These are phyloP conservation scores for Enchytraeus crypticus DNA, from an alignment of 2,888 invertebrate species.

Conservation along the genomic window DNA sequence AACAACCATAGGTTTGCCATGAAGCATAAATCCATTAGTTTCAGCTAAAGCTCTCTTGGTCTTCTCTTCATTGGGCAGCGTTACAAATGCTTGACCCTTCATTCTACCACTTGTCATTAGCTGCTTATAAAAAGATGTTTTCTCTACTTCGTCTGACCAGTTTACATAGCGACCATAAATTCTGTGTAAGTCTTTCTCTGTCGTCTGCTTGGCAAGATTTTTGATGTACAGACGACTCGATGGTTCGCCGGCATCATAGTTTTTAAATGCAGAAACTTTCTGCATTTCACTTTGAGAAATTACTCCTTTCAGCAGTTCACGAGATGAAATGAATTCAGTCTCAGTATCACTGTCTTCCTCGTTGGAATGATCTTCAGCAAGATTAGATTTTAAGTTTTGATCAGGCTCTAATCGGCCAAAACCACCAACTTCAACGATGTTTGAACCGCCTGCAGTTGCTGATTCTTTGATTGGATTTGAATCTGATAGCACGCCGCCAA, in stretches of 20 bases:
- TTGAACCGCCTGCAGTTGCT: not conserved
- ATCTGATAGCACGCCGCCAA: not conserved
- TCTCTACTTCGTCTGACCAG: conserved; percentile 48
- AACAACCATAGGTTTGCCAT: conserved; percentile 82
- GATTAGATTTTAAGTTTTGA: conserved; percentile 19
- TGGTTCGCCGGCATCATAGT: conserved; percentile 72
- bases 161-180: conserved; percentile 65
- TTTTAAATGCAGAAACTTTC: conserved; percentile 68
- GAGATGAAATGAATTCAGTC: conserved; percentile 55
- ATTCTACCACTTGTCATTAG: conserved; percentile 88
- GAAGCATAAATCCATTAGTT: conserved; percentile 77
- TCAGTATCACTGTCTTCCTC: conserved; percentile 33
- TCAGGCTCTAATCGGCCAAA: conserved; percentile 42
- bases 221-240: conserved; percentile 82
- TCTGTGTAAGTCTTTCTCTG: conserved; percentile 59
- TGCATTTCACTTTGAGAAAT: conserved; percentile 58
- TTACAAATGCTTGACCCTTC: conserved; percentile 92
- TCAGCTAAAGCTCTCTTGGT: conserved; percentile 69
- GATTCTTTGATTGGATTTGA: not conserved
- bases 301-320: conserved; percentile 63
- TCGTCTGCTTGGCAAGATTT: conserved; percentile 73
- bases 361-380: conserved; percentile 30
- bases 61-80: conserved; percentile 61
- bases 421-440: conserved; percentile 27
- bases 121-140: conserved; percentile 59